Base-by-base conservation (phyloP, 2,113 vertebrate species). In the Eretmochelys imbricata region DNA sequence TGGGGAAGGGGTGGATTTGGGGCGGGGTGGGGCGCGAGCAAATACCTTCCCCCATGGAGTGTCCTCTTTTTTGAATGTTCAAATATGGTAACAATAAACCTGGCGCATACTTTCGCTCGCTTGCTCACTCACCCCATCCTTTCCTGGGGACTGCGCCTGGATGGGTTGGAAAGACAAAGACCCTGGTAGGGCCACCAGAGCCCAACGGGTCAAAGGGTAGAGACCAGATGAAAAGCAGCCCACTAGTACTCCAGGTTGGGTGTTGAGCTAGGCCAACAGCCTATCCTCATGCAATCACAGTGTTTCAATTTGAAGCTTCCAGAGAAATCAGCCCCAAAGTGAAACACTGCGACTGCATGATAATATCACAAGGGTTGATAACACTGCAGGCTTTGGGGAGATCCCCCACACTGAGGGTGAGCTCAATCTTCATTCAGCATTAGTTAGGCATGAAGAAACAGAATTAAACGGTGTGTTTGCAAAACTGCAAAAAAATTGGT, bases 261-360 rank as follows among this genome's bases (percentile, higher is more conserved):
- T 72, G 35, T 35, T 22, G n/a, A 72, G 65, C 14, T 20, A 38
- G 65, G n/a, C 65, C 65, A 19, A n/a, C 31, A 29, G 27, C 57
- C 57, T 29, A 27, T 11, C 57, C 12, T 59, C 57, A 29, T 29
- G 11, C 57, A 59, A 59, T 13, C 10, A 29, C 27, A 6, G 27
- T 13, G 27, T 59, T 59, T 59, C 11, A 12, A 29, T 14, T 13
- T 29, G 25, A 59, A 27, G 0, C 51, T 96, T 93, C 84, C 93
- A 94, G 97, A 94, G 27, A 95, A 96, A 95, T 89, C 69, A 96
- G 82, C 49, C 80, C 84, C 84, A 96, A 95, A 96, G 89, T 94
- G 89, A 88, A 91, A n/a, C 80, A 78, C 51, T 94, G 89, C 78
- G 27, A 93, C 85, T 89, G 91, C 89, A 88, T 84, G 80, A 93